phyloP scores from a whole-genome alignment of 2,797 vertebrate genomes.

The Petrocephalus sullivani region DNA sequence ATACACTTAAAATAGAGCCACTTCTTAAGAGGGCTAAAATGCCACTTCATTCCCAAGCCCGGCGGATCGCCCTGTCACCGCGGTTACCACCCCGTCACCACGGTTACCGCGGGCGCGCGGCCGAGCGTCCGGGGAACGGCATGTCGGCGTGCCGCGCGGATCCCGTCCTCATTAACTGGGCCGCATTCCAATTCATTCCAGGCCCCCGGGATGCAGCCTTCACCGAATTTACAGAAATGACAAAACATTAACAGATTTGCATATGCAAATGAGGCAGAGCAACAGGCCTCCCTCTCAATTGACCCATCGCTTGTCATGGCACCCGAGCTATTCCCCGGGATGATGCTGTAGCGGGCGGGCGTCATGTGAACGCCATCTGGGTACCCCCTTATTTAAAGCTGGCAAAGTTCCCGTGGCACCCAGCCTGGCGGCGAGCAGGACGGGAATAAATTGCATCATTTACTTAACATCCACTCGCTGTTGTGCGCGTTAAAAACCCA shows the following conservation, averaged over 20 bases:
- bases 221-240: conserved; percentile 74
- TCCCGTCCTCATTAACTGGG: conserved; percentile 67
- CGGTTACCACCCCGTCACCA: conserved; percentile 52
- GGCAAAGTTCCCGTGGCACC: conserved; percentile 84
- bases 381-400: conserved; percentile 96
- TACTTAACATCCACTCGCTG: conserved; percentile 93
- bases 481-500: conserved; percentile 86
- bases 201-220: conserved; percentile 69
- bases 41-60: conserved; percentile 44
- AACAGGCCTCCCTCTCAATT: conserved; percentile 81
- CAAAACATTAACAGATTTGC: conserved; percentile 80
- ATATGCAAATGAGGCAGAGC: conserved; percentile 73
- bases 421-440: conserved; percentile 83
- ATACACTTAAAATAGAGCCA: conserved; percentile 56
- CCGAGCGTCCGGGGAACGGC: conserved; percentile 48
- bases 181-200: conserved; percentile 74
- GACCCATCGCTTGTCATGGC: conserved; percentile 82
- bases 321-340: conserved; percentile 80
- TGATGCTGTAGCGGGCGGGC: conserved; percentile 83
- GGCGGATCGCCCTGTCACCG: conserved; percentile 53
- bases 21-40: conserved; percentile 32
- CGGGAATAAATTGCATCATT: conserved; percentile 97
- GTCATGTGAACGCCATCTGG: conserved; percentile 91
- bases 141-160: conserved; percentile 51
- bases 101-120: conserved; percentile 37